Evolutionary conservation across 1,140 invertebrate species (phyloP).

Genomic region (Andrena cerasifolii): DNA sequence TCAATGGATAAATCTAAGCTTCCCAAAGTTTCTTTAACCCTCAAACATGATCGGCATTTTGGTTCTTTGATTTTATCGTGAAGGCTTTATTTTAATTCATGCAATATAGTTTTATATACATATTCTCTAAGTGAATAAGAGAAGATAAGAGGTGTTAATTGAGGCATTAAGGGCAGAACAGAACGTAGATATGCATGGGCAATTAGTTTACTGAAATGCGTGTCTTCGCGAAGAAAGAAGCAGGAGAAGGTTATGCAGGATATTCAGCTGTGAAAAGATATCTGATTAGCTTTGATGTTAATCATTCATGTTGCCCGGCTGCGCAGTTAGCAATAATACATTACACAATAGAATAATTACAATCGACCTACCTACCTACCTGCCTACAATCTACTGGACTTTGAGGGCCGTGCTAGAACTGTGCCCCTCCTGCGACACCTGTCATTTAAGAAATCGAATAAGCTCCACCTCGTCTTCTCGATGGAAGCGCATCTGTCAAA

Average conservation of each 20-base stretch:
- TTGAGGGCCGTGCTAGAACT: slow-evolving; percentile 16
- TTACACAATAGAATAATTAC: slow-evolving; percentile 74
- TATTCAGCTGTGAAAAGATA: slow-evolving; percentile 53
- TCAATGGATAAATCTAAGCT: no score
- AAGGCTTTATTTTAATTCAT: no score
- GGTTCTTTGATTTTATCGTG: no score
- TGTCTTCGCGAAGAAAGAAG: slow-evolving; percentile 16
- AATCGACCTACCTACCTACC: slow-evolving; percentile 69
- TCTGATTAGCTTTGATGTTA: slow-evolving; percentile 77
- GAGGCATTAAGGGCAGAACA: not conserved
- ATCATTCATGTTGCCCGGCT: slow-evolving; percentile 67
- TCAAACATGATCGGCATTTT: no score
- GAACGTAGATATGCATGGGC: not conserved
- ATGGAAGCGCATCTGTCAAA: not conserved
- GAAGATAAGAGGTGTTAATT: not conserved
- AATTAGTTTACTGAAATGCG: slow-evolving; percentile 5
- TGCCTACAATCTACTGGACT: slow-evolving; percentile 25
- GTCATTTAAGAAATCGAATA: slow-evolving; percentile 19
- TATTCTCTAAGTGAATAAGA: not conserved
- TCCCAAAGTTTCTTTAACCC: no score
- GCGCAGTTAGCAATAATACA: slow-evolving; percentile 66
- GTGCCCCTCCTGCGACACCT: slow-evolving; percentile 48
- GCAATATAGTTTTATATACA: no score
- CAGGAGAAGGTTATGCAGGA: slow-evolving; percentile 41
- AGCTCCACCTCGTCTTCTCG: slow-evolving; percentile 1